Percentiles rank a stretch among this genome's conserved stretches.
Conservation (phyloP, 2,888 invertebrate genomes). For the Dryocosmus kuriphilus region DNA sequence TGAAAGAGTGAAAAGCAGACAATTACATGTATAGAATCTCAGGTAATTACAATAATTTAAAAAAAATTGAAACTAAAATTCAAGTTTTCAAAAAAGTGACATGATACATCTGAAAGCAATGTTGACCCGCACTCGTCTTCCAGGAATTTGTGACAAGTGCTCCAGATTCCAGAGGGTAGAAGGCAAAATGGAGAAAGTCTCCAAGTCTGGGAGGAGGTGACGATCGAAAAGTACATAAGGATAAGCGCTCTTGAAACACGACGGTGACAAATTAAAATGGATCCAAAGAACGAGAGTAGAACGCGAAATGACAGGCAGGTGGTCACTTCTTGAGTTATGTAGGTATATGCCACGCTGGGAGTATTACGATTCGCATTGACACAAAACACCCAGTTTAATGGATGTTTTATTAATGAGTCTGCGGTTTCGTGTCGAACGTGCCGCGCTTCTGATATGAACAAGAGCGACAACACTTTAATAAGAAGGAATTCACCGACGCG, state of each 20-base stretch:
- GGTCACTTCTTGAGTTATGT: constrained; percentile 50
- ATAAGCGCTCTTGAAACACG: constrained; percentile 47
- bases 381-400: constrained; percentile 57
- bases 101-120: constrained; percentile 19
- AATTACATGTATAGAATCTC: not conserved
- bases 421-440: constrained; percentile 53
- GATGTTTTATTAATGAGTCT: constrained; percentile 59
- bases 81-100: constrained; percentile 6
- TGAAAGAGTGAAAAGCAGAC: not conserved
- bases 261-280: constrained; percentile 57
- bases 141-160: constrained; percentile 58
- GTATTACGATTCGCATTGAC: constrained; percentile 57
- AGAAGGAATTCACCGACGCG: constrained; percentile 35
- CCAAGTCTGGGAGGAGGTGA: constrained; percentile 26
- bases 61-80: constrained; percentile 11
- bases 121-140: constrained; percentile 65
- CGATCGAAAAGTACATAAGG: constrained; percentile 24
- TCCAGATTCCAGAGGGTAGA: constrained; percentile 33
- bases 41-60: constrained; percentile 23
- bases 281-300: constrained; percentile 42
- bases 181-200: constrained; percentile 54
- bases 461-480: constrained; percentile 48
- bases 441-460: constrained; percentile 54
- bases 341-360: constrained; percentile 44
- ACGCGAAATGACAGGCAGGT: constrained; percentile 46